phyloP scores from a whole-genome alignment of 2,113 vertebrate species.

The Cairina moschata region DNA sequence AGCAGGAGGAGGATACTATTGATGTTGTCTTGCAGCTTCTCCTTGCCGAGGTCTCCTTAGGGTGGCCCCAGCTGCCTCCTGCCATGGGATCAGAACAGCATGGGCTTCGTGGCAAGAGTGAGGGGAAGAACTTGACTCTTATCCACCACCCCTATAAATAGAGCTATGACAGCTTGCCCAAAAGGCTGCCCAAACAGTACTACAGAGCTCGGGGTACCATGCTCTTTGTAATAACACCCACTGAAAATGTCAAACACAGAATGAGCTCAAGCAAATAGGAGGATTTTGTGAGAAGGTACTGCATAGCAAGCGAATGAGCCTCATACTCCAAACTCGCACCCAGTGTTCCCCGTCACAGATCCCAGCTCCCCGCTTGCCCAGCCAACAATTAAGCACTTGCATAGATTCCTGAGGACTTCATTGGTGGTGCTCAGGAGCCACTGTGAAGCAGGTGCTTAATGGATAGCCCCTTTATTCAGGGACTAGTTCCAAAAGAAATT shows the following conservation, averaged over 20 bases:
- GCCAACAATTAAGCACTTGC: background rate
- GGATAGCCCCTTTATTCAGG: constrained; percentile 37
- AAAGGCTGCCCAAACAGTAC: background rate
- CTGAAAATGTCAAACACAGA: background rate
- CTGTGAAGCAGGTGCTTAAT: background rate
- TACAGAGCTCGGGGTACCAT: background rate
- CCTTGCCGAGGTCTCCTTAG: fast-evolving
- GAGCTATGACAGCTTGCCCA: background rate
- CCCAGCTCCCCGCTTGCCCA: background rate
- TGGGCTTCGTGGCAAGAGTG: background rate
- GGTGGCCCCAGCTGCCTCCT: background rate
- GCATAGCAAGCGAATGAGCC: background rate
- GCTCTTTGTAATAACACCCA: background rate
- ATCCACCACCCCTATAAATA: background rate
- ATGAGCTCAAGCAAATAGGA: background rate
- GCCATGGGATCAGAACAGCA: background rate
- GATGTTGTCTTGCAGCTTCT: background rate
- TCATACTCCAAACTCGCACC: background rate
- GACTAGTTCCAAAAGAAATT: constrained; percentile 42
- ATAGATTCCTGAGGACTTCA: background rate
- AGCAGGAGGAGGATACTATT: background rate
- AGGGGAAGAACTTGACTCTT: background rate
- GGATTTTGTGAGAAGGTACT: background rate
- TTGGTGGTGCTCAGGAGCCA: background rate
- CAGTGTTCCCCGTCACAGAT: background rate